Percentiles rank a stretch among this genome's conserved stretches.
phyloP scores from a whole-genome alignment of 2,888 invertebrate genomes.

The Drosophila pegasa region DNA sequence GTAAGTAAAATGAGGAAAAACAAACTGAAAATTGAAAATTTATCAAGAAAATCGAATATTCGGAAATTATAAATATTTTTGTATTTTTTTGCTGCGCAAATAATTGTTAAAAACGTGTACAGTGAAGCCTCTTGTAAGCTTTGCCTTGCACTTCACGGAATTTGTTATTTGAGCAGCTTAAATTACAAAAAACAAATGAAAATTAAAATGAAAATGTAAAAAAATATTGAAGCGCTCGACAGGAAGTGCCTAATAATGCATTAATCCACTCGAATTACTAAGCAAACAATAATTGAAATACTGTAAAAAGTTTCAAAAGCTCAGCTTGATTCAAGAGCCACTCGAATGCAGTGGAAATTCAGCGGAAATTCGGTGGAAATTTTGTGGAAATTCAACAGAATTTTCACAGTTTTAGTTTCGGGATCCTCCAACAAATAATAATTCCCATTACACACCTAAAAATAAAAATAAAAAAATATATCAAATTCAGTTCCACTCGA shows the following conservation, averaged over 20 bases:
- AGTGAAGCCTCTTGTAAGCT: background rate
- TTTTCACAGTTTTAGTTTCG: no score
- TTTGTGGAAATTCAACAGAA: background rate
- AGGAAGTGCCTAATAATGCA: slow-evolving; percentile 40
- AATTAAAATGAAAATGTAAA: background rate
- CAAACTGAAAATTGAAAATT: no score
- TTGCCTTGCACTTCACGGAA: slow-evolving; percentile 36
- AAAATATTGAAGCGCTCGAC: slow-evolving; percentile 17
- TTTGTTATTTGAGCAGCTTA: slow-evolving; percentile 42
- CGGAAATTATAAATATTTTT: background rate
- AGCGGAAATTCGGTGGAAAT: no score
- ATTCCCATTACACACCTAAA: no score
- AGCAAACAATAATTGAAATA: background rate
- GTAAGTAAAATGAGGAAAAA: slow-evolving; percentile 17
- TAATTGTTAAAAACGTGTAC: slow-evolving; percentile 1
- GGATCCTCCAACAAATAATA: no score
- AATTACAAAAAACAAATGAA: slow-evolving; percentile 19
- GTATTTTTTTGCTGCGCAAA: background rate
- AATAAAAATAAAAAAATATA: no score
- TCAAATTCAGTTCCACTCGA: slow-evolving; percentile 13
- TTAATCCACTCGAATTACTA: slow-evolving; percentile 15
- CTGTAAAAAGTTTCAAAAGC: slow-evolving; percentile 24
- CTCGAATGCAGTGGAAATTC: background rate
- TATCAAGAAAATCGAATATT: background rate
- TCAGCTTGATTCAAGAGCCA: background rate